Evolutionary conservation across 2,113 vertebrate genomes (phyloP).

Genomic region (Hypanus sabinus): DNA sequence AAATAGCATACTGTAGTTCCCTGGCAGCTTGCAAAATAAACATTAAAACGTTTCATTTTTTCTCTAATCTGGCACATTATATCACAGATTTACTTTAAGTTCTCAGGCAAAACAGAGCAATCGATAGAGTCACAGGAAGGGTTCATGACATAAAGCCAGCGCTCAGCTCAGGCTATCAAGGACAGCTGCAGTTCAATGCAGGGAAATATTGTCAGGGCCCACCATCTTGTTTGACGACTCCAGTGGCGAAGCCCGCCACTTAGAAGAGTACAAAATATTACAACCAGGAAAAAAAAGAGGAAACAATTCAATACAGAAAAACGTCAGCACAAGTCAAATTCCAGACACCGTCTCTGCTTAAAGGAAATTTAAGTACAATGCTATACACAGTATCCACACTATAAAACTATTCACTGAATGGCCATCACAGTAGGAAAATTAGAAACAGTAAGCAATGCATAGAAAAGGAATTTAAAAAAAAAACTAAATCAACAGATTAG

Average conservation of each 20-base stretch:
- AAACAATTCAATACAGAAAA: neutral
- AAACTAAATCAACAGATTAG: neutral
- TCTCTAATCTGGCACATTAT: neutral
- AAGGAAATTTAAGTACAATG: neutral
- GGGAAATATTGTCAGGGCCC: neutral
- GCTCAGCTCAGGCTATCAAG: neutral
- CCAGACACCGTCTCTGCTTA: neutral
- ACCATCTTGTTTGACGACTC: neutral
- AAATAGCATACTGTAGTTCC: neutral
- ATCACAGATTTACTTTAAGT: neutral
- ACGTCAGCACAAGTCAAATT: neutral
- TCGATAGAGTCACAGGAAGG: neutral
- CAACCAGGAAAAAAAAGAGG: neutral
- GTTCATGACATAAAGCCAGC: neutral
- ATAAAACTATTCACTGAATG: neutral
- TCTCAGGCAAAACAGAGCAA: neutral
- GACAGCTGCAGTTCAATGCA: neutral
- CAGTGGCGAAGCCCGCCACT: neutral
- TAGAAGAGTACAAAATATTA: neutral
- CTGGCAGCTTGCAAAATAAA: neutral
- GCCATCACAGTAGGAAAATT: neutral
- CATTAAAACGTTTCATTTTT: too few species aligned
- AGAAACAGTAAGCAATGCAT: neutral
- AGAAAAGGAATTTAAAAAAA: neutral
- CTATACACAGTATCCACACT: neutral